Evolutionary conservation across 2,888 invertebrate species (phyloP).

Genomic region (Lepidocyrtoides sp.): DNA sequence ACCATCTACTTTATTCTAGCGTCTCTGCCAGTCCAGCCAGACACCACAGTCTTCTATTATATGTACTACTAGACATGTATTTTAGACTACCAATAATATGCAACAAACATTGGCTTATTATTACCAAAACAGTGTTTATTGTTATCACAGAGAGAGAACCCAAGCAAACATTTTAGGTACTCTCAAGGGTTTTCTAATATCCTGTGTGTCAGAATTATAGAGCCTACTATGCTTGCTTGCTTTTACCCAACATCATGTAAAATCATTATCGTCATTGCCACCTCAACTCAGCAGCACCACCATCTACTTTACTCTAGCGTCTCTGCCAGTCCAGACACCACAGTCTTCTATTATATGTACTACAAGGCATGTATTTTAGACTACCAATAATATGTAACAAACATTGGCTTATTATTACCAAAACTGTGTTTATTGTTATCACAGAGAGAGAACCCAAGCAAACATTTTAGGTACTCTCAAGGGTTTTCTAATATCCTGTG

Average conservation of each 20-base stretch:
- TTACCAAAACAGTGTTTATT: background rate
- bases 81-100: background rate
- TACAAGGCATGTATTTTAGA: background rate
- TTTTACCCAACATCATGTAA: background rate
- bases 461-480: constrained; percentile 14
- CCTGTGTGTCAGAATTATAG: background rate
- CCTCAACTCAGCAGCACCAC: background rate
- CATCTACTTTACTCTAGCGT: background rate
- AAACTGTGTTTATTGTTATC: background rate
- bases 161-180: background rate
- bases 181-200: too few species aligned
- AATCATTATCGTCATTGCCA: background rate
- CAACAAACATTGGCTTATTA: background rate
- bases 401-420: background rate
- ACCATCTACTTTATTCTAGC: constrained; percentile 1
- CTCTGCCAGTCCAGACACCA: background rate
- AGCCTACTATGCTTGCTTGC: background rate
- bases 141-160: background rate
- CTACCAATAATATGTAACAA: background rate
- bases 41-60: background rate
- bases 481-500: constrained; percentile 38
- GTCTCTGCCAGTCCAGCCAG: constrained; percentile 9
- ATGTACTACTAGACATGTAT: too few species aligned
- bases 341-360: background rate
- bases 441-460: background rate